These are phyloP conservation scores for Rhingia rostrata DNA, from an alignment of 2,888 invertebrate genomes.

Conservation along the genomic window DNA sequence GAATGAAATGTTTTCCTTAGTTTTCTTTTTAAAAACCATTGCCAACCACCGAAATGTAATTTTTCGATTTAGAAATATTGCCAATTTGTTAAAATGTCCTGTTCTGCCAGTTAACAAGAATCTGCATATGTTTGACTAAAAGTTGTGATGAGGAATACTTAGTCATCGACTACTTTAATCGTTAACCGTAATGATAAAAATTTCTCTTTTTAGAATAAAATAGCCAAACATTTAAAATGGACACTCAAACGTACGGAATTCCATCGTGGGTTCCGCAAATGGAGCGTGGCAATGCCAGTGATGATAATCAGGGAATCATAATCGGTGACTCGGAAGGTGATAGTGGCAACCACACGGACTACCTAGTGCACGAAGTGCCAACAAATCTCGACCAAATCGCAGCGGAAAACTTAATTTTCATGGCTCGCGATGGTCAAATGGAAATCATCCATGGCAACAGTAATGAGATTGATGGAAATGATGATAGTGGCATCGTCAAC, in stretches of 20 bases:
- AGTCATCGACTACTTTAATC: too few species aligned
- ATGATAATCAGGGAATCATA: conserved; percentile 56
- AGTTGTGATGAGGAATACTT: too few species aligned
- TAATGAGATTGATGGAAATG: conserved; percentile 72
- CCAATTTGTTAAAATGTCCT: too few species aligned
- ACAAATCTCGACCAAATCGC: conserved; percentile 85
- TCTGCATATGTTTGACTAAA: too few species aligned
- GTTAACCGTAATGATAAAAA: too few species aligned
- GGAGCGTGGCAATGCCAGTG: conserved; percentile 38
- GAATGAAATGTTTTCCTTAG: too few species aligned
- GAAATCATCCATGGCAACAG: conserved; percentile 79
- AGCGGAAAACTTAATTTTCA: conserved; percentile 86
- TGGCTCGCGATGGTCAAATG: conserved; percentile 85
- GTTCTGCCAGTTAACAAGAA: too few species aligned
- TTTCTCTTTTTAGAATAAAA: conserved; percentile 1
- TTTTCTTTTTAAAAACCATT: too few species aligned
- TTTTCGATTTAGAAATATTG: too few species aligned
- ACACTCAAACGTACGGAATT: conserved; percentile 78
- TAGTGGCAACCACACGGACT: conserved; percentile 64
- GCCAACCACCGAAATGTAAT: too few species aligned
- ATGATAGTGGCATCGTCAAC: conserved; percentile 69
- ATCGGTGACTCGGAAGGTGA: conserved; percentile 65
- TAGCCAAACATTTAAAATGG: conserved; percentile 66
- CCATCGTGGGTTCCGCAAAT: conserved; percentile 72
- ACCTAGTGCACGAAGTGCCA: conserved; percentile 61